Conservation (phyloP, 2,797 vertebrate species). For the Spheniscus humboldti region DNA sequence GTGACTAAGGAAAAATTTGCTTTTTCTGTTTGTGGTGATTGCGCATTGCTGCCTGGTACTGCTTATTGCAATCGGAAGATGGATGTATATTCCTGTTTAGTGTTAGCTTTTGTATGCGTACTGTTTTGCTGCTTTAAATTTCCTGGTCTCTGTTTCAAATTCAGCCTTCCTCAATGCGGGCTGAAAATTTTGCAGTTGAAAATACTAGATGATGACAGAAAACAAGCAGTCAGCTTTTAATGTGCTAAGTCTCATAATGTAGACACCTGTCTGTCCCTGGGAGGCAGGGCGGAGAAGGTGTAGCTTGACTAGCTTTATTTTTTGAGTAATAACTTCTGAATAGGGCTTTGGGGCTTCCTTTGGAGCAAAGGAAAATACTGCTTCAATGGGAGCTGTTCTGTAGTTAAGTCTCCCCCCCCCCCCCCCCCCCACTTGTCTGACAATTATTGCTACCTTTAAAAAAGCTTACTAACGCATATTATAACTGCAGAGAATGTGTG, state of each 20-base stretch:
- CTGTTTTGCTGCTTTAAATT: not conserved
- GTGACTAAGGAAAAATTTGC: not conserved
- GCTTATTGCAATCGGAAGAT: not conserved
- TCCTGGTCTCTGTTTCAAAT: not conserved
- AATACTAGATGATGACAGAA: not conserved
- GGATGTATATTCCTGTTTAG: not conserved
- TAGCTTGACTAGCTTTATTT: not conserved
- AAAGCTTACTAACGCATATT: not conserved
- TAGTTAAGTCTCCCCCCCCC: not conserved
- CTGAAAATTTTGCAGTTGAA: not conserved
- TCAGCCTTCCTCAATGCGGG: not conserved
- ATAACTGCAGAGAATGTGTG: not conserved
- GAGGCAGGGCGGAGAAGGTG: not conserved
- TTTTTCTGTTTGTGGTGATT: not conserved
- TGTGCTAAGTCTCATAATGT: not conserved
- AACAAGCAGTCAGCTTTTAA: not conserved
- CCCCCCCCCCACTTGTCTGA: not conserved
- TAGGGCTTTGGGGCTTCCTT: not conserved
- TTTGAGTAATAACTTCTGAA: not conserved
- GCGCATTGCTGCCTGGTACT: not conserved
- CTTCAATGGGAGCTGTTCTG: not conserved
- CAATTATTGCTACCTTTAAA: not conserved
- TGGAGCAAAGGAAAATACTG: not conserved
- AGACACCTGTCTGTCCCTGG: not conserved
- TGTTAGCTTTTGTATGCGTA: not conserved